Evolutionary conservation across 2,113 vertebrate species (phyloP), one percentile per base, ranked within the genome.

Genomic region (Callaeas wilsoni): DNA sequence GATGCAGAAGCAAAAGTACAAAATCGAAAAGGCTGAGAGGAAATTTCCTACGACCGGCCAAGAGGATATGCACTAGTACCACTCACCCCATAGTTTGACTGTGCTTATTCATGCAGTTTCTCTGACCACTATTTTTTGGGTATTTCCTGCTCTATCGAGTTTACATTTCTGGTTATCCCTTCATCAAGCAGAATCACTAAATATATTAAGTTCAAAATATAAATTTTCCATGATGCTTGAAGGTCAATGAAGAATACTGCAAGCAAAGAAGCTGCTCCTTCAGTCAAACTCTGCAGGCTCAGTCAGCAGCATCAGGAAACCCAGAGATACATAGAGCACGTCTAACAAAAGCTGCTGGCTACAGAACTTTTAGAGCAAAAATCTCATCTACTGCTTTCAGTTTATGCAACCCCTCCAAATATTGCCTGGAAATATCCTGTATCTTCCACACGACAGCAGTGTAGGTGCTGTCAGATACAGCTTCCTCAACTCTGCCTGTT

Each of bases 31-130:
- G 32, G 4, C 16, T 25, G 46, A 73, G 53, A 77, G 15, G 5
- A 44, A 26, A 32, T 7, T 27, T 59, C 22, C 42, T 14, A 1
- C 5, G 41, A 39, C 18, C 0, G 5, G 26, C 13, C 30, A 8
- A 10, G 52, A 89, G 22, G n/a, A 52, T 9, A 12, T 0, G 1
- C n/a, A 13, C 27, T 49, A 71, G 22, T 15, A 29, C 20, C 4
- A 20, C 29, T 16, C 27, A 53, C 10, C 26, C 10, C 44, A 13
- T 0, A 33, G 21, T 41, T 13, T 35, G 21, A 13, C 12, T 32
- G 21, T 2, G 6, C 9, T 53, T 53, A 89, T 21, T 37, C 5
- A 29, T 52, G 42, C 4, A 7, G 26, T 27, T 74, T 53, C 32
- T 57, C 57, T 65, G 41, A 71, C 8, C 8, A 2, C 12, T 41